These are phyloP conservation scores for Tokudaia tokunoshimensis DNA, from an alignment of 2,797 vertebrate genomes.

Conservation along the genomic window DNA sequence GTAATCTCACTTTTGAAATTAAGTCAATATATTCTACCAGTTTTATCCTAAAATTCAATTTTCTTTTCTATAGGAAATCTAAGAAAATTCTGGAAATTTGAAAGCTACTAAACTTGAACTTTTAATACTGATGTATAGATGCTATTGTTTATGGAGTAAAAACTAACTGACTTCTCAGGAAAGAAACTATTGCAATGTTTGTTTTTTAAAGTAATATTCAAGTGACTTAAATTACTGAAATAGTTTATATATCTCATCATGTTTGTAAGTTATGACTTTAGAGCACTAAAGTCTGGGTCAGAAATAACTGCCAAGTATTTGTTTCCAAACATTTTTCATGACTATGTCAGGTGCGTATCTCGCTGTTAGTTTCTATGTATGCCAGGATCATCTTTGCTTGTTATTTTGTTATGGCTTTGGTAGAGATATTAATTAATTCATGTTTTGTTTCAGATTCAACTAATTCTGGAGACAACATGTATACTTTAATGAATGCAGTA, in stretches of 20 bases:
- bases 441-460: conserved; percentile 94
- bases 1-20: conserved; percentile 37
- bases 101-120: conserved; percentile 50
- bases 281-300: conserved; percentile 12
- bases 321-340: not conserved
- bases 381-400: conserved; percentile 63
- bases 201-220: not conserved
- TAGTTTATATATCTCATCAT: not conserved
- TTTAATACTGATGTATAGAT: conserved; percentile 11
- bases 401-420: conserved; percentile 63
- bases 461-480: conserved; percentile 99
- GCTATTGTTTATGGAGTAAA: not conserved
- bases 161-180: not conserved
- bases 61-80: conserved; percentile 24
- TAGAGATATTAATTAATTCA: conserved; percentile 40
- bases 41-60: conserved; percentile 36
- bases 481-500: conserved; percentile 98
- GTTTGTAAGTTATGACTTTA: not conserved
- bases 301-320: not conserved
- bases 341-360: not conserved
- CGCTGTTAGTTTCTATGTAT: conserved; percentile 32
- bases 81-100: conserved; percentile 55
- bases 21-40: conserved; percentile 5
- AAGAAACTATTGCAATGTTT: conserved; percentile 5
- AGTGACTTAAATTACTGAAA: conserved; percentile 39